Evolutionary conservation across 2,113 vertebrate species (phyloP).

Genomic region (Sylvietta virens): DNA sequence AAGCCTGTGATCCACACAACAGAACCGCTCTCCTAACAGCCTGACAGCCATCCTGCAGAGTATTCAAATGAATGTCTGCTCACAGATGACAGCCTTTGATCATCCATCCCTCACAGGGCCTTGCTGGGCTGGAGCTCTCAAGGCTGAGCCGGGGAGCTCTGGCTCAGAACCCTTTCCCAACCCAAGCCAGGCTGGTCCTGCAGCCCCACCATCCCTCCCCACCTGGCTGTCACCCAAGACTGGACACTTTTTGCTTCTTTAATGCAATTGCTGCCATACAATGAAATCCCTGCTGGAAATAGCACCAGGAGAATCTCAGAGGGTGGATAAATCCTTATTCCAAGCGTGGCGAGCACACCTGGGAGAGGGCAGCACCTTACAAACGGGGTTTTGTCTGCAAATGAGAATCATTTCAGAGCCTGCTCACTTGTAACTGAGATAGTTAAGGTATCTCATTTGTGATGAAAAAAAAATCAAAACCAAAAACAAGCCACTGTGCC

Average conservation of each 20-base stretch:
- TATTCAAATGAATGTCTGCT: not conserved
- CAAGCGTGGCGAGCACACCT: rapidly evolving
- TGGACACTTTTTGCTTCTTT: not conserved
- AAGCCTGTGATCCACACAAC: not conserved
- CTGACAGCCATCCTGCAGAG: not conserved
- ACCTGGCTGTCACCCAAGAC: not conserved
- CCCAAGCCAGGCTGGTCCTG: not conserved
- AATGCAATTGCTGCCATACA: not conserved
- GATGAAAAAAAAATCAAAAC: not conserved
- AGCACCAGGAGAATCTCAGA: not conserved
- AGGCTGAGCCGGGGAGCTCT: not conserved
- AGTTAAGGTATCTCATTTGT: not conserved
- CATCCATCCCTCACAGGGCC: not conserved
- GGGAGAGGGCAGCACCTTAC: not conserved
- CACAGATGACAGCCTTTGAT: not conserved
- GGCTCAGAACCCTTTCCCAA: too few relatives aligned
- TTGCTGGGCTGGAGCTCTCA: not conserved
- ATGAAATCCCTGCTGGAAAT: not conserved
- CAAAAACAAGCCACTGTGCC: not conserved
- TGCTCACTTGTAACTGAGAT: not conserved
- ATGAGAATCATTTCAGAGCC: not conserved
- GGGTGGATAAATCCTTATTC: not conserved
- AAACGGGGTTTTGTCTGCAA: not conserved
- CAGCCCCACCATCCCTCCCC: not conserved
- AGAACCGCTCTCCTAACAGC: not conserved